Conservation (phyloP, 1,140 invertebrate species). For the Meteorus sp. region DNA sequence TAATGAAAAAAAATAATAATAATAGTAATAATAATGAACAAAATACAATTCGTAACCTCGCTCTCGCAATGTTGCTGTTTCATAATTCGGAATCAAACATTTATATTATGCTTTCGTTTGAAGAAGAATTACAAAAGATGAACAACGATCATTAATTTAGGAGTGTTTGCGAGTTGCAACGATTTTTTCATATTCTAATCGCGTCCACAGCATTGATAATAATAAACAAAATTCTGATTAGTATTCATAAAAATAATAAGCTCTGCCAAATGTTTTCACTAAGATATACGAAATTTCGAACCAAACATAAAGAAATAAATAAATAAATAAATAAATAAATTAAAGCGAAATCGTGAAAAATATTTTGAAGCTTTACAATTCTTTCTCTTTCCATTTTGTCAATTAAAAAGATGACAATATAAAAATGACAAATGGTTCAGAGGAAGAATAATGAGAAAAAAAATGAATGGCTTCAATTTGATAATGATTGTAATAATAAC, state of each 20-base stretch:
- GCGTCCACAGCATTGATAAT: background rate
- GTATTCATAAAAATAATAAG: slow-evolving; percentile 37
- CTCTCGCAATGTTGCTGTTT: slow-evolving; percentile 29
- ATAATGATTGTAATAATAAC: slow-evolving; percentile 7
- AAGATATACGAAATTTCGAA: too few species aligned
- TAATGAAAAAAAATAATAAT: slow-evolving; percentile 51
- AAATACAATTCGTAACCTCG: slow-evolving; percentile 56
- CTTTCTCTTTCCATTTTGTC: background rate
- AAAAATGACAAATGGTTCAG: too few species aligned
- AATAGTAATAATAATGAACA: slow-evolving; percentile 39
- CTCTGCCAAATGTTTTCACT: slow-evolving; percentile 52
- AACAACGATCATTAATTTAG: too few species aligned
- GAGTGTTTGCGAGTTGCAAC: background rate
- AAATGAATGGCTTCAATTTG: slow-evolving; percentile 6
- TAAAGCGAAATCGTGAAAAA: background rate
- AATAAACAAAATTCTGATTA: background rate
- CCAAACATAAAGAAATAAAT: too few species aligned
- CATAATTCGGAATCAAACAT: background rate
- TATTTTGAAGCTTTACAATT: background rate
- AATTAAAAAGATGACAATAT: too few species aligned
- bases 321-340: slow-evolving; percentile 40
- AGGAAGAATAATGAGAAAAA: background rate
- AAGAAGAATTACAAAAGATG: too few species aligned
- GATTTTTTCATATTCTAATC: background rate
- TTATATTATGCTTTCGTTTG: slow-evolving; percentile 27